Percentiles rank a stretch among this genome's conserved stretches.
Conservation (phyloP, 1,140 invertebrate species). For the Zaprionus davidi region DNA sequence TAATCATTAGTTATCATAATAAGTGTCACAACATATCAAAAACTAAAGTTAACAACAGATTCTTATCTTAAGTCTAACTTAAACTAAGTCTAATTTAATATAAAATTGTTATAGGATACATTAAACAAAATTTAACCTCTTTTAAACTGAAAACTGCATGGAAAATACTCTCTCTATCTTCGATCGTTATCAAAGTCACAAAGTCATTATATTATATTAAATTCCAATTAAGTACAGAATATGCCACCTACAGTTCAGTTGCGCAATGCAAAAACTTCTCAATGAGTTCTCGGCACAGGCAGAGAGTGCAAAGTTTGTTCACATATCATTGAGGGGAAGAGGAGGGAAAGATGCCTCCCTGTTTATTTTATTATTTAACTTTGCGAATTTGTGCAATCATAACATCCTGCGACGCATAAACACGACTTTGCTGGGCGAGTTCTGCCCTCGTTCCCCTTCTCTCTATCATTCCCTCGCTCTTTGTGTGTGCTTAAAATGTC, state of each 20-base stretch:
- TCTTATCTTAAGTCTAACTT: neutral
- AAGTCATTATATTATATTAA: constrained; percentile 6
- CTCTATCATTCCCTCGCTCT: constrained; percentile 24
- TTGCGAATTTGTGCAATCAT: constrained; percentile 19
- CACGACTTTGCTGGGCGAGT: constrained; percentile 10
- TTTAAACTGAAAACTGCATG: neutral
- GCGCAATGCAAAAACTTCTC: neutral
- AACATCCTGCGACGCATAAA: constrained; percentile 46
- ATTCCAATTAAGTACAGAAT: neutral
- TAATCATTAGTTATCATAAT: too few species aligned
- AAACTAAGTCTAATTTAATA: neutral
- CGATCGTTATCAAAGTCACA: neutral
- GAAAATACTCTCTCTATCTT: neutral
- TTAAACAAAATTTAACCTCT: neutral
- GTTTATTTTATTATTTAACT: constrained; percentile 9
- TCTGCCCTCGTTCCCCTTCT: neutral
- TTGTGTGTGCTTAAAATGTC: constrained; percentile 73
- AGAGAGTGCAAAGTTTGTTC: neutral
- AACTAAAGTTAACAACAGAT: neutral
- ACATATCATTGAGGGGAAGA: neutral
- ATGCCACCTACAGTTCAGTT: neutral
- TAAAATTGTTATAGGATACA: neutral
- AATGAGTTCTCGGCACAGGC: neutral
- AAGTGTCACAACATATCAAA: too few species aligned
- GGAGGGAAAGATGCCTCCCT: neutral